Percentiles rank a stretch among this genome's conserved stretches.
Evolutionary conservation across 1,140 invertebrate genomes (phyloP).

Genomic region (Akabosia matsudoensis): DNA sequence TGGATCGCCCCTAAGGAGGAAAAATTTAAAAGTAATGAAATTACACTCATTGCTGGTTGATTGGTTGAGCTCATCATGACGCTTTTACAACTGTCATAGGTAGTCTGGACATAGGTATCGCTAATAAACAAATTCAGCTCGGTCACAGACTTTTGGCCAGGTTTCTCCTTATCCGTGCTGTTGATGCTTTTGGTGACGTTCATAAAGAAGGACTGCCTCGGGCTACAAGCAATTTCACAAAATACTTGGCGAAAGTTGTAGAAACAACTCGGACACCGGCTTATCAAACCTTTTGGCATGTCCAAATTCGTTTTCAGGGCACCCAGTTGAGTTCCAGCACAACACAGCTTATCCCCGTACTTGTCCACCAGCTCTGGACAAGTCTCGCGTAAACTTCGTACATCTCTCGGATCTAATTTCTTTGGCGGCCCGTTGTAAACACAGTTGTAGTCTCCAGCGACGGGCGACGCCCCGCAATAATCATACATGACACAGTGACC

Average conservation of each 20-base stretch:
- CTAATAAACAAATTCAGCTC: conserved; percentile 62
- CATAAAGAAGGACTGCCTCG: conserved; percentile 71
- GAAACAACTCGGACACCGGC: conserved; percentile 78
- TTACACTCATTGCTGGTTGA: conserved; percentile 66
- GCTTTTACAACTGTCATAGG: conserved; percentile 76
- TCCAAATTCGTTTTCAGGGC: conserved; percentile 49
- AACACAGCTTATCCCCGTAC: conserved; percentile 51
- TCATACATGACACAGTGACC: conserved; percentile 54
- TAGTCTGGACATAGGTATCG: conserved; percentile 64
- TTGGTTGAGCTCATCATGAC: conserved; percentile 75
- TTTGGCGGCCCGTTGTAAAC: conserved; percentile 50
- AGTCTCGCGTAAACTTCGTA: background rate
- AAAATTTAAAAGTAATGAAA: background rate
- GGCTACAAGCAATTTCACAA: conserved; percentile 77
- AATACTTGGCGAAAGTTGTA: conserved; percentile 75
- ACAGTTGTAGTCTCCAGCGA: conserved; percentile 49
- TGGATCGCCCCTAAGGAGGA: no score
- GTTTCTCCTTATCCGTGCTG: no score
- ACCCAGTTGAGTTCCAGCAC: conserved; percentile 49
- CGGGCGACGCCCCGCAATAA: conserved; percentile 48
- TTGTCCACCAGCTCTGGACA: conserved; percentile 47
- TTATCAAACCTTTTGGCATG: conserved; percentile 51
- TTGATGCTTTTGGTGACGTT: conserved; percentile 54
- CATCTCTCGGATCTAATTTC: background rate
- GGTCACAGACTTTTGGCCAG: conserved; percentile 51